phyloP scores from a whole-genome alignment of 1,140 invertebrate genomes.

The Ylistrum balloti region DNA sequence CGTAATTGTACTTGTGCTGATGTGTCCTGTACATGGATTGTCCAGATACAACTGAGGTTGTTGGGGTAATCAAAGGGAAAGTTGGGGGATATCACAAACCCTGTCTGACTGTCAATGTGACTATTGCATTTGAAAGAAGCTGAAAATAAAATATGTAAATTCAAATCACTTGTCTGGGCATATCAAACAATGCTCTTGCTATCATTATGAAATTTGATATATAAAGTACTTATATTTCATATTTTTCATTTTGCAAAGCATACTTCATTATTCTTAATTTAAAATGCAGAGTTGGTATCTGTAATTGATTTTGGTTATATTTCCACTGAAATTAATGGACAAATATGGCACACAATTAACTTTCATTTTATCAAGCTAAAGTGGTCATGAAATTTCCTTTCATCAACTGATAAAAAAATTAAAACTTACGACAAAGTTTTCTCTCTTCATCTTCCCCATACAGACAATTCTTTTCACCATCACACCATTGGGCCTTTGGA shows the following conservation, averaged over 20 bases:
- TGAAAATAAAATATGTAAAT: background rate
- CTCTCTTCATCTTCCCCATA: conserved; percentile 62
- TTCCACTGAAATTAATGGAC: no score
- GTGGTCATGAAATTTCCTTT: no score
- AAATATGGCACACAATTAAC: no score
- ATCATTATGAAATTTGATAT: no score
- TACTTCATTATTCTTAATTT: no score
- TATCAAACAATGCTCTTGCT: no score
- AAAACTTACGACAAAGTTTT: conserved; percentile 55
- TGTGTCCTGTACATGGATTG: conserved; percentile 55
- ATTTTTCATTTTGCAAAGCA: no score
- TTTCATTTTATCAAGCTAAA: no score
- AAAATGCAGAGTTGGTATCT: no score
- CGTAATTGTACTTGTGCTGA: conserved; percentile 65
- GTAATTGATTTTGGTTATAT: no score
- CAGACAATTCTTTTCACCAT: conserved; percentile 60
- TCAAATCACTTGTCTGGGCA: no score
- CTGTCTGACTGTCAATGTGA: conserved; percentile 48
- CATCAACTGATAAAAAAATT: background rate
- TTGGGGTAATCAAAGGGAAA: conserved; percentile 63
- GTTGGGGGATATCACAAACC: conserved; percentile 54
- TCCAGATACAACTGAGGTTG: conserved; percentile 63
- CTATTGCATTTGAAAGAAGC: background rate
- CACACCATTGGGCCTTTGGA: conserved; percentile 50
- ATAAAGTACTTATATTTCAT: no score